Conservation (phyloP, 1,140 invertebrate genomes). For the Neelides sp. region DNA sequence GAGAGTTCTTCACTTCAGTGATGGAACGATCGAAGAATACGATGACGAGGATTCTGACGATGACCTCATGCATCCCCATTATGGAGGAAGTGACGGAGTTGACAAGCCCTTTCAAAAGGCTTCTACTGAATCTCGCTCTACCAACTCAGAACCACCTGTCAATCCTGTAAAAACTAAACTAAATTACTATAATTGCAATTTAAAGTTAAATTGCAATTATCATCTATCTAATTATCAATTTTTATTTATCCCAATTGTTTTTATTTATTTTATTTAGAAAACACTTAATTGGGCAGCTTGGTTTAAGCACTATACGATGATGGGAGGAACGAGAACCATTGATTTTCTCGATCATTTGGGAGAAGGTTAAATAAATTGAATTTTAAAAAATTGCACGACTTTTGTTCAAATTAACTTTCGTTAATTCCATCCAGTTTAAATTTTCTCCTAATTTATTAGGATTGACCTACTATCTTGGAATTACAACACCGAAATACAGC, state of each 20-base stretch:
- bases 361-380: too few species aligned
- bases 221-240: not conserved
- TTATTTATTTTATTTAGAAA: constrained; percentile 8
- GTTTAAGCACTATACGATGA: constrained; percentile 14
- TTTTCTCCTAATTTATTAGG: too few species aligned
- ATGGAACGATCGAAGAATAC: constrained; percentile 27
- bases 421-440: too few species aligned
- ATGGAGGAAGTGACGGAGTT: not conserved
- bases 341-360: constrained; percentile 20
- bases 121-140: too few species aligned
- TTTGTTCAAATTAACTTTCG: too few species aligned
- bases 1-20: constrained; percentile 24
- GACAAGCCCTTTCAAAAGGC: constrained; percentile 8
- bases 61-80: not conserved
- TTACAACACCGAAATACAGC: constrained; percentile 27
- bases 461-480: constrained; percentile 24
- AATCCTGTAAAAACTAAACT: constrained; percentile 16
- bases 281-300: constrained; percentile 21
- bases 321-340: constrained; percentile 17
- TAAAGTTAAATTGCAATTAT: not conserved
- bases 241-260: not conserved
- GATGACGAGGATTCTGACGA: constrained; percentile 17
- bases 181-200: not conserved
- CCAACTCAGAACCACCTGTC: constrained; percentile 3
- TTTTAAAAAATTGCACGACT: too few species aligned